These are phyloP conservation scores for Cecidostiba fungosa DNA, from an alignment of 2,888 invertebrate genomes.

Conservation along the genomic window DNA sequence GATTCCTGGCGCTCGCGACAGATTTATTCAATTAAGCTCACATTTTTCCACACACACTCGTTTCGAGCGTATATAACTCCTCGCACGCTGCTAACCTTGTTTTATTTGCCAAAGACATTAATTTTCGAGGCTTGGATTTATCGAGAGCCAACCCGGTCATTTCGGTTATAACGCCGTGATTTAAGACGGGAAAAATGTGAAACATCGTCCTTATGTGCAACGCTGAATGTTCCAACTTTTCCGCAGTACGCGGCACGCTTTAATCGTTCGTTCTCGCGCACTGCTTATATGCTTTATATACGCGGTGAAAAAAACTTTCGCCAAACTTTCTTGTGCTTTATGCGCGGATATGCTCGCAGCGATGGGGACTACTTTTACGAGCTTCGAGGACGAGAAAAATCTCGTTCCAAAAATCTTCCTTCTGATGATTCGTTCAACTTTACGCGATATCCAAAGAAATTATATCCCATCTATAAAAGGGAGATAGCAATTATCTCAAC, in stretches of 20 bases:
- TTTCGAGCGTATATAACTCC: not conserved
- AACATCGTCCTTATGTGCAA: not conserved
- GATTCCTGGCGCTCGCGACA: slow-evolving; percentile 31
- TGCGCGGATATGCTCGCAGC: not conserved
- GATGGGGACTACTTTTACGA: slow-evolving; percentile 7
- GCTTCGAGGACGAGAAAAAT: not conserved
- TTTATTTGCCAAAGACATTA: slow-evolving; percentile 48
- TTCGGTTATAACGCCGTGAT: slow-evolving; percentile 47
- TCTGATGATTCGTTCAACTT: not conserved
- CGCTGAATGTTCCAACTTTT: slow-evolving; percentile 31
- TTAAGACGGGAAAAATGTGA: slow-evolving; percentile 43
- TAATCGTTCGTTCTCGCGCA: slow-evolving; percentile 19
- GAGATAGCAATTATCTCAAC: too few species aligned
- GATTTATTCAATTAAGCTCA: slow-evolving; percentile 59
- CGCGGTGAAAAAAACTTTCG: not conserved
- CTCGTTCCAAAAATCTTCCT: not conserved
- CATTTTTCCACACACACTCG: slow-evolving; percentile 27
- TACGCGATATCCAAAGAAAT: too few species aligned
- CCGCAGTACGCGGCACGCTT: not conserved
- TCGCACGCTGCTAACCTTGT: not conserved
- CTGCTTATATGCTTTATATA: not conserved
- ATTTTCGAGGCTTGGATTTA: slow-evolving; percentile 50
- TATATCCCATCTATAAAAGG: too few species aligned
- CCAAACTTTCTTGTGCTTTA: not conserved
- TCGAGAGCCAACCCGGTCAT: slow-evolving; percentile 14